A percentile compares a stretch with the other conserved stretches of the same genome.
These are phyloP conservation scores for Penaeus indicus DNA, from an alignment of 1,140 invertebrate genomes.

Conservation along the genomic window DNA sequence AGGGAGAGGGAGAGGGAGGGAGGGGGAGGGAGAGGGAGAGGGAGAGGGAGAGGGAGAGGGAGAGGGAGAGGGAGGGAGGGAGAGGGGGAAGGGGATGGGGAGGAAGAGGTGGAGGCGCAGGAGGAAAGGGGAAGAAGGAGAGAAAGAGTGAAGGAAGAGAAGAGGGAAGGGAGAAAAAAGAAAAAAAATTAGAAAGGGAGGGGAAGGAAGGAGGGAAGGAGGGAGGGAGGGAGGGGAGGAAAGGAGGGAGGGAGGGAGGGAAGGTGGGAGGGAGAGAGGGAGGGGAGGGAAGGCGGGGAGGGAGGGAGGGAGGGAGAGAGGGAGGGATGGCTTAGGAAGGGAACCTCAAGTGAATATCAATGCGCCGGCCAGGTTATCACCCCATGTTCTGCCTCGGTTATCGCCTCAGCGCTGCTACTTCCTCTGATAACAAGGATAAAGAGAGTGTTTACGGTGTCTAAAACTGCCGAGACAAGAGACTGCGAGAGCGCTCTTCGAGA, in stretches of 20 bases:
- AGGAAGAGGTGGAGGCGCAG: too few species aligned
- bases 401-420: conserved; percentile 32
- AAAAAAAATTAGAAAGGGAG: conserved; percentile 68
- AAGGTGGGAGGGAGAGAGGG: conserved; percentile 76
- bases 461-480: conserved; percentile 29
- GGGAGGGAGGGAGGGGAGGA: conserved; percentile 68
- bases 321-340: not conserved
- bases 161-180: conserved; percentile 66
- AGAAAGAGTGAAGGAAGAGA: too few species aligned
- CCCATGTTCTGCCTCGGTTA: not conserved
- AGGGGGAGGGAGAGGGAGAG: not conserved
- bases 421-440: conserved; percentile 48
- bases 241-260: conserved; percentile 94
- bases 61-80: conserved; percentile 69
- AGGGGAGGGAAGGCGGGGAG: conserved; percentile 62
- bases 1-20: not conserved
- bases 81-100: conserved; percentile 19
- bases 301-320: not conserved
- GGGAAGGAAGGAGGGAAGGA: not conserved
- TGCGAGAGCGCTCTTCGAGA: not conserved
- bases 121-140: too few species aligned
- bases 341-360: conserved; percentile 38
- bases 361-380: not conserved
- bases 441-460: conserved; percentile 42
- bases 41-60: conserved; percentile 89